phyloP scores from a whole-genome alignment of 2,797 vertebrate species.

The Ptychobarbus kaznakovi region DNA sequence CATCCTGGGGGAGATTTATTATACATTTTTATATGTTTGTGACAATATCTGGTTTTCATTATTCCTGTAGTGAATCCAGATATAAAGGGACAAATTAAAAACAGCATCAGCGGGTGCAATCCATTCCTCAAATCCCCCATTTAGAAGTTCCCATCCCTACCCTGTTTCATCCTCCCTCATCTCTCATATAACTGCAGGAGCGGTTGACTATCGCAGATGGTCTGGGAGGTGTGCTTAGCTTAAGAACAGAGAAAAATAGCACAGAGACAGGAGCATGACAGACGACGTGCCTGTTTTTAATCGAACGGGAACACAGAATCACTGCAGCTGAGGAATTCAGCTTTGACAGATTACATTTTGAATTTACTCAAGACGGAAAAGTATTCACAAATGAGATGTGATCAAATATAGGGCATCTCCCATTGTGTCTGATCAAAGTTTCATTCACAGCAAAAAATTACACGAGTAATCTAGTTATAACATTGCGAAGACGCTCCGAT shows the following conservation, averaged over 20 bases:
- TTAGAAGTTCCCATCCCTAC: background rate
- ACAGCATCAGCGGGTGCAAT: background rate
- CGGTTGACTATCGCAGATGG: conserved; percentile 51
- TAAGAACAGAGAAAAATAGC: conserved; percentile 30
- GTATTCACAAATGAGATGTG: background rate
- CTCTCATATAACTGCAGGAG: conserved; percentile 30
- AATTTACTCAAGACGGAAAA: background rate
- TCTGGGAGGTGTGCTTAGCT: conserved; percentile 16
- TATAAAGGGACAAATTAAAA: background rate
- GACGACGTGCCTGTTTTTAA: conserved; percentile 33
- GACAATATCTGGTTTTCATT: background rate
- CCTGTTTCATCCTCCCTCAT: conserved; percentile 7
- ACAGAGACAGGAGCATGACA: conserved; percentile 35
- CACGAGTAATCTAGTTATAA: background rate
- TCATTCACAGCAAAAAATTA: background rate
- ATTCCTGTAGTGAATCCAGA: background rate
- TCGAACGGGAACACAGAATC: conserved; percentile 20
- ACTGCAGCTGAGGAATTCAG: background rate
- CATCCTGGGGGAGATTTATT: background rate
- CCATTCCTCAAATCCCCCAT: background rate
- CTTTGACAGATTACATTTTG: background rate
- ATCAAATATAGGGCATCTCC: background rate
- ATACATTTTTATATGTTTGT: background rate
- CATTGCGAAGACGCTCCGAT: background rate
- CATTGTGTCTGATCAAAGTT: background rate